Percentiles rank a stretch among this genome's conserved stretches.
phyloP scores from a whole-genome alignment of 2,888 invertebrate species.

The Mythimna lalbum region DNA sequence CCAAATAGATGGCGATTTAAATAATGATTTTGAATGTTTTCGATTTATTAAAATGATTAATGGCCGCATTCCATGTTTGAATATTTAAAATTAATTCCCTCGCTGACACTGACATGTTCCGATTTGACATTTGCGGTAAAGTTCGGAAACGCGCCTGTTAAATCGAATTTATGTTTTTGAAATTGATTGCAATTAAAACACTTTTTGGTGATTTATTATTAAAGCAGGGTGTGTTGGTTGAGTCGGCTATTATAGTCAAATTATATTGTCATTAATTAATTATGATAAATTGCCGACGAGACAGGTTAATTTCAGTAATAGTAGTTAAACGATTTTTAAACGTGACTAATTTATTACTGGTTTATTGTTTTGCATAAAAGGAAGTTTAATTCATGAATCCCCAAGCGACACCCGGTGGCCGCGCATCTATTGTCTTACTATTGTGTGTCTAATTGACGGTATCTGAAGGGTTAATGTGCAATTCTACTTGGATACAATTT shows the following conservation, averaged over 20 bases:
- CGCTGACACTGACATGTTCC: constrained; percentile 54
- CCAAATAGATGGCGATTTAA: constrained; percentile 21
- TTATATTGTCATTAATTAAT: constrained; percentile 13
- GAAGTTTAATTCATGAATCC: too few species aligned
- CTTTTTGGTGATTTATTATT: constrained; percentile 41
- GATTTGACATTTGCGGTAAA: constrained; percentile 57
- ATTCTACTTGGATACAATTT: neutral
- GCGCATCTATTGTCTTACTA: too few species aligned
- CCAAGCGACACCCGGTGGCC: too few species aligned
- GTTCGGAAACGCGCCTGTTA: constrained; percentile 32
- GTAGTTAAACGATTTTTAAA: constrained; percentile 2
- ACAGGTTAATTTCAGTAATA: neutral
- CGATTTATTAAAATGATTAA: constrained; percentile 37
- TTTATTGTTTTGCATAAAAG: neutral
- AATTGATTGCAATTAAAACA: constrained; percentile 53
- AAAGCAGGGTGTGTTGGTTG: constrained; percentile 9
- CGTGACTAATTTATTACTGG: neutral
- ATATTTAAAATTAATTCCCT: constrained; percentile 50
- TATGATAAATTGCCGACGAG: neutral
- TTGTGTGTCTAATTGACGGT: too few species aligned
- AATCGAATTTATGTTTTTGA: constrained; percentile 50
- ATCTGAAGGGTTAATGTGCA: too few species aligned
- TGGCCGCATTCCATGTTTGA: constrained; percentile 31
- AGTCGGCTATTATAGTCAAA: neutral
- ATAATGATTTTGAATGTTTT: constrained; percentile 16